Percentiles rank a stretch among this genome's conserved stretches.
phyloP scores from a whole-genome alignment of 2,888 invertebrate genomes.

The Sinopyrophorus schimmeli region DNA sequence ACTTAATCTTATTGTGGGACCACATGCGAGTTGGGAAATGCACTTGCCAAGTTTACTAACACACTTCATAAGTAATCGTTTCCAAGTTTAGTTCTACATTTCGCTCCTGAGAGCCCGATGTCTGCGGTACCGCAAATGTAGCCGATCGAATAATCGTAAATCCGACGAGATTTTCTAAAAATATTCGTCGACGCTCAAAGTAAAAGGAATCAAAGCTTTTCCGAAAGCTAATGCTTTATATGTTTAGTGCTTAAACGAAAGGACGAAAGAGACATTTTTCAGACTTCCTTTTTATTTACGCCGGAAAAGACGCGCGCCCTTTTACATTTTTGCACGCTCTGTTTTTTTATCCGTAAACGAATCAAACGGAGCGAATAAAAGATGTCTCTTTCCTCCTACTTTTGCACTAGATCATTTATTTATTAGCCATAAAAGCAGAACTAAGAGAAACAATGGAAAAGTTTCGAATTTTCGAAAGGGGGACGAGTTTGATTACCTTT shows the following conservation, averaged over 20 bases:
- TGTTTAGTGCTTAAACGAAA: conserved; percentile 15
- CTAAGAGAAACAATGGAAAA: conserved; percentile 31
- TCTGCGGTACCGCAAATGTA: conserved; percentile 10
- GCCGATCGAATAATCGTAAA: neutral
- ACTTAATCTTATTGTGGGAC: conserved; percentile 37
- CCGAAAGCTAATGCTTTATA: conserved; percentile 17
- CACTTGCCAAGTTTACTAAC: conserved; percentile 30
- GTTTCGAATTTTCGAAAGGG: too few species aligned
- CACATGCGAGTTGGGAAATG: conserved; percentile 35
- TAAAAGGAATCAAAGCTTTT: conserved; percentile 21
- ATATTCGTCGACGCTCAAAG: conserved; percentile 13
- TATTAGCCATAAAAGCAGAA: conserved; percentile 34
- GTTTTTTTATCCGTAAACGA: conserved; percentile 29
- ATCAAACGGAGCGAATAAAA: conserved; percentile 33
- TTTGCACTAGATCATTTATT: conserved; percentile 35
- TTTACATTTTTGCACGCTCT: conserved; percentile 21
- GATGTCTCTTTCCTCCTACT: conserved; percentile 28
- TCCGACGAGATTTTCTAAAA: conserved; percentile 6
- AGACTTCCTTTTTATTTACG: conserved; percentile 17
- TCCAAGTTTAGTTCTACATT: conserved; percentile 15
- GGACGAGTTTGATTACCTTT: conserved; percentile 27
- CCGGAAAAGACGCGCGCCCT: conserved; percentile 7
- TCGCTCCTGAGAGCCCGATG: conserved; percentile 2
- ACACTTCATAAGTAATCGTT: conserved; percentile 29
- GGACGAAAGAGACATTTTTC: conserved; percentile 20